Evolutionary conservation across 2,888 invertebrate genomes (phyloP), one percentile per base, ranked within the genome.

Genomic region (Scaeva pyrastri): DNA sequence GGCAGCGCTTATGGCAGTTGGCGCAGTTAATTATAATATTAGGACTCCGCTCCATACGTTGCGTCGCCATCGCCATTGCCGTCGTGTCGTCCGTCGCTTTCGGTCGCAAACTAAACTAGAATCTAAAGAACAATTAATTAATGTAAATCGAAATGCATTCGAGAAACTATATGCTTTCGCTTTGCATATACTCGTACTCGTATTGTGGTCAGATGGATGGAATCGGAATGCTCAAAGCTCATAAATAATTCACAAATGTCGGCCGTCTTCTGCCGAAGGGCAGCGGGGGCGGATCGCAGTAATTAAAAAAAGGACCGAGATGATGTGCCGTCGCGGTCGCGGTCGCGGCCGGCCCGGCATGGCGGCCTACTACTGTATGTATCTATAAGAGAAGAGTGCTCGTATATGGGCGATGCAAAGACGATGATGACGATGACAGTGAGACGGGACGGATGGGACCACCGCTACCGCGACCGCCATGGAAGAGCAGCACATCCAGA

Each of bases 221-320:
- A 78, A 36, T 60, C n/a, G n/a, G n/a, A n/a, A n/a, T n/a, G n/a
- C n/a, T n/a, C n/a, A n/a, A n/a, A n/a, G 71, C 77, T 82, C 77
- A 86, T 86, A 86, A 81, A 82, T 86, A 82, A 85, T 85, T 85
- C 85, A 85, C 56, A 72, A 85, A 71, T 48, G 68, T 58, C 72
- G 71, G 31, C 43, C 23, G 68, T 68, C 45, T 80, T 68, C 31
- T 48, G 64, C 31, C 21, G 68, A 21, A 8, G 14, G 60, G 41
- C 14, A 6, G 26, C 11, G 58, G n/a, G 39, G 23, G 68, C 52
- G 39, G 14, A 2, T 39, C 36, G 11, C 39, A 39, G 73, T 85
- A 86, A 86, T 82, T 82, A 82, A 86, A 82, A n/a, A 31, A 86
- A 81, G 77, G 68, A 74, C 71, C 36, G 64, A 78, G 60, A 78